Conservation (phyloP, 2,888 invertebrate species). For the Priocnemis perturbator region DNA sequence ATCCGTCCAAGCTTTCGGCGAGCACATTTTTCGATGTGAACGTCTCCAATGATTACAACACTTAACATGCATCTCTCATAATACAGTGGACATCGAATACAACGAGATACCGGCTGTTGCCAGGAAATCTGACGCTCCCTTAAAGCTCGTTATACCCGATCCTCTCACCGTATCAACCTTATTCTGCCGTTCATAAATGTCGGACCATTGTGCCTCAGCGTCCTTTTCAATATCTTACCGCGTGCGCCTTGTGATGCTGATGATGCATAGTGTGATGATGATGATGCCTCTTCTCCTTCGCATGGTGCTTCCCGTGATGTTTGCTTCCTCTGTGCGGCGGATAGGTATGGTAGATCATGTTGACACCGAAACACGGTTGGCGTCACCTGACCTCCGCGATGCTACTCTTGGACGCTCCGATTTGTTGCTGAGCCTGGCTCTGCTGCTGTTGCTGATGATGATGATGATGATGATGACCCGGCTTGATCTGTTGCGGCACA, state of each 20-base stretch:
- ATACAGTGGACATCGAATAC: no score
- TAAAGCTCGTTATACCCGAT: no score
- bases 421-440: constrained; percentile 34
- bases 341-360: constrained; percentile 73
- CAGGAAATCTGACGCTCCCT: no score
- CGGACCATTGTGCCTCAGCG: no score
- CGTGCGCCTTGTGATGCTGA: constrained; percentile 69
- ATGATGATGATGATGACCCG: constrained; percentile 12
- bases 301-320: constrained; percentile 70
- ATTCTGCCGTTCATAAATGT: no score
- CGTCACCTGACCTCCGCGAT: constrained; percentile 71
- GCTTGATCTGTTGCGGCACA: background rate
- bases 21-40: no score
- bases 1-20: no score
- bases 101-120: no score
- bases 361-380: constrained; percentile 71
- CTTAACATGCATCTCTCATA: no score
- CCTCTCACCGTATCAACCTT: no score
- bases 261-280: constrained; percentile 71
- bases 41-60: no score
- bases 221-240: constrained; percentile 62
- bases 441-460: constrained; percentile 9
- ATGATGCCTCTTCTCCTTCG: constrained; percentile 71
- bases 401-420: constrained; percentile 52
- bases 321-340: constrained; percentile 72